Evolutionary conservation across 2,113 vertebrate genomes (phyloP), one percentile per base, ranked within the genome.

Genomic region (Motacilla tschutschensis): DNA sequence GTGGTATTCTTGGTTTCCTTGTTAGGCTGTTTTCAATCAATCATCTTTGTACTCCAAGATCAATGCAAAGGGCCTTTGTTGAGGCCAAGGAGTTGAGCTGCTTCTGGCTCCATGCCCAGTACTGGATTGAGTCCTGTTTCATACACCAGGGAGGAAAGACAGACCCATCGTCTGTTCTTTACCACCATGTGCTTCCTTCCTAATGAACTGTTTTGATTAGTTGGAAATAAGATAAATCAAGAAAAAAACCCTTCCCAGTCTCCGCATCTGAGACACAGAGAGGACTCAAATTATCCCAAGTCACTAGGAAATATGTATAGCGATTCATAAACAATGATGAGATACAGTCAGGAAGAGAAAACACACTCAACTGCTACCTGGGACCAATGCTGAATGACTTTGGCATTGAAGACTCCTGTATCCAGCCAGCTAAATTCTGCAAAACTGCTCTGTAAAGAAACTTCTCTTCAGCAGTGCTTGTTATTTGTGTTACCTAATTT

Each of bases 401-500:
- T 91, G 77, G 86, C 70, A 50, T 48, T 69, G 70, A 69, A 86
- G 51, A 59, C 22, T 58, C 26, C 29, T 12, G 10, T 58, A 54
- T 64, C 63, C 65, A 82, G 50, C 55, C 59, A 93, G 87, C 44
- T 63, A 71, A 79, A 71, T 79, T 78, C 75, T 64, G 74, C 55
- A 74, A 67, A 86, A 81, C 62, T 77, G 19, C 10, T 66, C 78
- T 47, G 48, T 57, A 90, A 91, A 88, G 67, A 83, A 87, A 76
- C 59, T 83, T 86, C 87, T 53, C 44, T 90, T 33, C 71, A 93
- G 83, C 77, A 92, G 79, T 26, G 57, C 55, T 92, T 89, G 78
- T 94, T 94, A 91, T 88, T 91, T 90, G 78, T 87, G 65, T 82
- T 77, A 90, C 90, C 72, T 91, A 92, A 81, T 94, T 90, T 89